Evolutionary conservation across 37 sponge, comb jelly and placozoan species (phyloP).

Genomic region (Mnemiopsis leidyi): DNA sequence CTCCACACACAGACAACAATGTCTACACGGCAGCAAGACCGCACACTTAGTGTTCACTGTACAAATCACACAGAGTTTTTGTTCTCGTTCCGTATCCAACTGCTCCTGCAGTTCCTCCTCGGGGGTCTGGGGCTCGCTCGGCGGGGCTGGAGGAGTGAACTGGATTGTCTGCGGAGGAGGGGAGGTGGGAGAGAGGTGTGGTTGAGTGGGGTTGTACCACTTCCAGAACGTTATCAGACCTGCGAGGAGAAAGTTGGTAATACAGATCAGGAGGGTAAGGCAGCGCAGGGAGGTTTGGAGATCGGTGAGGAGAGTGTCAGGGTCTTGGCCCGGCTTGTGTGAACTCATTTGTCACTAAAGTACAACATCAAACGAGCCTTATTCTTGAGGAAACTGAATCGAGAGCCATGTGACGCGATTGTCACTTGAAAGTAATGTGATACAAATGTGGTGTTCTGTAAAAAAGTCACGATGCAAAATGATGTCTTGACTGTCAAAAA

Average conservation of each 20-base stretch:
- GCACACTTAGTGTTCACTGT: conserved; percentile 41
- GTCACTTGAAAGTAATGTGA: too few species aligned
- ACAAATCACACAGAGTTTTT: conserved; percentile 52
- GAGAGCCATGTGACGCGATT: too few species aligned
- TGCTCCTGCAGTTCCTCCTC: conserved; percentile 21
- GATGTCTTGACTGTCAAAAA: too few species aligned
- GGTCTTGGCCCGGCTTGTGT: not conserved
- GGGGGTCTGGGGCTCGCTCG: not conserved
- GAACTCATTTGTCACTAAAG: too few species aligned
- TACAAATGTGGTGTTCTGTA: too few species aligned
- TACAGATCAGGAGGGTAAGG: not conserved
- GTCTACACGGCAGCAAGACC: conserved; percentile 47
- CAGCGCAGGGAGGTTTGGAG: not conserved
- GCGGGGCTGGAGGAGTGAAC: conserved; percentile 47
- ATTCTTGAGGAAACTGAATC: too few species aligned
- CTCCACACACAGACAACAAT: conserved; percentile 59
- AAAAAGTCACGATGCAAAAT: too few species aligned
- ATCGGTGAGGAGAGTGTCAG: not conserved
- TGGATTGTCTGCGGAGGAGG: not conserved
- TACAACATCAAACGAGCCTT: too few species aligned
- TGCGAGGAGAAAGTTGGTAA: not conserved
- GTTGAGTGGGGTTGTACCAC: conserved; percentile 57
- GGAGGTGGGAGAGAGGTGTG: conserved; percentile 29
- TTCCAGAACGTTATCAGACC: conserved; percentile 64
- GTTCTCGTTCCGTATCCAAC: conserved; percentile 42